Percentiles rank a stretch among this genome's conserved stretches.
Evolutionary conservation across 2,113 vertebrate species (phyloP).

Genomic region (Hyaena hyaena): DNA sequence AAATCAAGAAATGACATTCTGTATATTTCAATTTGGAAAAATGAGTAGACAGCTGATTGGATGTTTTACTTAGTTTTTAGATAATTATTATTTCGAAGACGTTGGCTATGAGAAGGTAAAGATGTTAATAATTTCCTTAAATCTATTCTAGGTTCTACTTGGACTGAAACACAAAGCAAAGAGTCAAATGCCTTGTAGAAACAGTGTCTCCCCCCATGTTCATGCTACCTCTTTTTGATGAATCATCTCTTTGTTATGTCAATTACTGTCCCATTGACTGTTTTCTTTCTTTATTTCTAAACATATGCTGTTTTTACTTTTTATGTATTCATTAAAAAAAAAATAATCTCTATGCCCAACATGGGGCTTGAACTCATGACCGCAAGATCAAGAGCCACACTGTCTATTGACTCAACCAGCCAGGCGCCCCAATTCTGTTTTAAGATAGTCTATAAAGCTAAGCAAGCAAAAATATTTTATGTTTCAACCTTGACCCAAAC

Average conservation of each 20-base stretch:
- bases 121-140: background rate
- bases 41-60: background rate
- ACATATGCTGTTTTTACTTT: background rate
- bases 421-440: background rate
- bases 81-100: background rate
- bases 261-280: background rate
- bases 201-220: background rate
- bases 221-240: background rate
- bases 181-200: background rate
- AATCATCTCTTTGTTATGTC: background rate
- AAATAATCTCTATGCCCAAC: background rate
- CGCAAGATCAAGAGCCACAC: background rate
- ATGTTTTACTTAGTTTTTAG: background rate
- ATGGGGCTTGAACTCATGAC: background rate
- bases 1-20: background rate
- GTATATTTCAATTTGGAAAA: background rate
- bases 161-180: background rate
- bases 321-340: background rate
- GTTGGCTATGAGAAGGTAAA: background rate
- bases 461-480: background rate
- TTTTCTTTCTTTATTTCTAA: background rate
- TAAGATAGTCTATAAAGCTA: background rate
- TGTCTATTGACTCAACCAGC: background rate
- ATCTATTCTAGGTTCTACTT: background rate
- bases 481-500: background rate